Base-by-base conservation (phyloP, 2,888 invertebrate genomes). In the Neoitamus cyanurus region DNA sequence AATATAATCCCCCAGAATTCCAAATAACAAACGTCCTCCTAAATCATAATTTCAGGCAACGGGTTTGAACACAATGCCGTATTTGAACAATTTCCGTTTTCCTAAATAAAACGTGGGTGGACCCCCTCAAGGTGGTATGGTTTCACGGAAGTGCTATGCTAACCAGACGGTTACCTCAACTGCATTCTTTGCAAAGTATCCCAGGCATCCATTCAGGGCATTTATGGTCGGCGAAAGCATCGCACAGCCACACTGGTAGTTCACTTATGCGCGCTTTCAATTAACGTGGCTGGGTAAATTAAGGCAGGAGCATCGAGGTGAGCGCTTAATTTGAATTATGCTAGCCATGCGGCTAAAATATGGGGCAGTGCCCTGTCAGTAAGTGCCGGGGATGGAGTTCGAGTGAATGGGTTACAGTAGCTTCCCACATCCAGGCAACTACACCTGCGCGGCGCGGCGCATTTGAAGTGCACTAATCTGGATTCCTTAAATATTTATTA, bases 401-500 rank as follows among this genome's bases (percentile, higher is more conserved):
- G 20, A 58, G 25, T 15, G 58, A 58, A 25, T 58, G 2, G 9
- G 9, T n/a, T 25, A 58, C 58, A 58, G 58, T 20, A 58, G 58
- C 7, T 6, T 6, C 3, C 58, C 58, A 58, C 25, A 9, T 58
- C 20, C 4, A 58, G 58, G 25, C 9, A 73, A 34, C 9, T 34
- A 3, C 9, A 34, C 73, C 34, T 73, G 34, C 34, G 30, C n/a
- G 25, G 58, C 58, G 58, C 9, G 13, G 3, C 6, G 15, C 5
- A 73, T 73, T 9, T 36, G 37, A 25, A 73, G 36, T 73, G 73
- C 34, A 73, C 20, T 73, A 34, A 73, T 73, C 73, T 30, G 9
- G 72, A 15, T 72, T 72, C 30, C 31, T 73, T 73, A 36, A 73
- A 36, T 73, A 36, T 73, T 73, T 73, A 73, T 73, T 73, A 73